Evolutionary conservation across 2,797 vertebrate species (phyloP).

Genomic region (Dendrocincla tyrannina): DNA sequence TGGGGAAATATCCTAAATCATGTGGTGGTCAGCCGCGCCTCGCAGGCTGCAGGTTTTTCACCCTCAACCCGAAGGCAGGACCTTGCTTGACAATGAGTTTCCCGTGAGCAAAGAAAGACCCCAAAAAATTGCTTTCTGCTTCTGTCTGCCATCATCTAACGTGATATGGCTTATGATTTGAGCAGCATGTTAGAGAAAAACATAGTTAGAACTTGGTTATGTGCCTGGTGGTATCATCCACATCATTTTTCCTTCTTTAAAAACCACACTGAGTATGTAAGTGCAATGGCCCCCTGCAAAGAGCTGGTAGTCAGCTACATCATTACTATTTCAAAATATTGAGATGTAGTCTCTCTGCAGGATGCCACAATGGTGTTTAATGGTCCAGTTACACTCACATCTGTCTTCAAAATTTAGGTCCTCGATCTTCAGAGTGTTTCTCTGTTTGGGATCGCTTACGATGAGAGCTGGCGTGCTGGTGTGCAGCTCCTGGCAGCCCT

Average conservation of each 20-base stretch:
- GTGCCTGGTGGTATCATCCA: not conserved
- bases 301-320: not conserved
- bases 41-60: not conserved
- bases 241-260: not conserved
- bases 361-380: not conserved
- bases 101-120: not conserved
- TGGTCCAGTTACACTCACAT: not conserved
- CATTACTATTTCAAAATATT: not conserved
- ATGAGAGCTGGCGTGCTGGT: accelerated
- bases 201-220: not conserved
- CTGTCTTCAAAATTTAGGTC: not conserved
- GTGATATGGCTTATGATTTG: not conserved
- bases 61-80: not conserved
- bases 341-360: not conserved
- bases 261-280: not conserved
- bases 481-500: not conserved
- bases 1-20: not conserved
- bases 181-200: not conserved
- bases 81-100: not conserved
- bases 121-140: not conserved
- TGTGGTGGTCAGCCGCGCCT: accelerated
- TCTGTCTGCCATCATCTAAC: not conserved
- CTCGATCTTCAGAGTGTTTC: not conserved
- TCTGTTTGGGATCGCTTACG: accelerated
- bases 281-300: not conserved